Percentiles rank a stretch among this genome's conserved stretches.
phyloP scores from a whole-genome alignment of 2,888 invertebrate genomes.

The Onchidella celtica region DNA sequence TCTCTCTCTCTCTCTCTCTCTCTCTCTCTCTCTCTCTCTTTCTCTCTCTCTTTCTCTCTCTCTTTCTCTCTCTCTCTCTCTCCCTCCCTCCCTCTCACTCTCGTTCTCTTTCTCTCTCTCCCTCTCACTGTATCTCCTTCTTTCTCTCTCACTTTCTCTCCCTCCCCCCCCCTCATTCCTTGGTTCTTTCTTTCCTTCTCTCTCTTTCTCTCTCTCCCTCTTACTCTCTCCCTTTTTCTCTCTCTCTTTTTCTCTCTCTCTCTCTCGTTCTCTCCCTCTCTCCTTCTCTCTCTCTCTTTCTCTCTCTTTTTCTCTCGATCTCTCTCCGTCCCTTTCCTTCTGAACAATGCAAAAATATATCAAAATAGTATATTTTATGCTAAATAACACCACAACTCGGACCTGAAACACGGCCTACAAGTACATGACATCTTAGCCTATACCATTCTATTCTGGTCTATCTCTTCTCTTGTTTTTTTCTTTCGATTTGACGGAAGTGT shows the following conservation, averaged over 20 bases:
- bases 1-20: conserved; percentile 34
- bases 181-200: conserved; percentile 16
- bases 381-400: too few species aligned
- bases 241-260: conserved; percentile 42
- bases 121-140: neutral
- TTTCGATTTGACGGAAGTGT: neutral
- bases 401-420: too few species aligned
- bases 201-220: conserved; percentile 33
- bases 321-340: too few species aligned
- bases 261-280: too few species aligned
- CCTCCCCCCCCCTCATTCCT: neutral
- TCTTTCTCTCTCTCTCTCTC: conserved; percentile 18
- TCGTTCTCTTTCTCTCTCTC: neutral
- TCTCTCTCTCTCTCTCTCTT: conserved; percentile 29
- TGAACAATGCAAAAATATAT: too few species aligned
- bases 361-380: too few species aligned
- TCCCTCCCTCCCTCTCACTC: neutral
- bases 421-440: too few species aligned
- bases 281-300: too few species aligned
- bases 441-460: too few species aligned
- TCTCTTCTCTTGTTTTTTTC: conserved; percentile 28
- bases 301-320: too few species aligned
- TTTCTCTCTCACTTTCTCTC: neutral
- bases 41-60: conserved; percentile 23
- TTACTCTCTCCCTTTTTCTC: conserved; percentile 18